Percentiles rank a stretch among this genome's conserved stretches.
phyloP scores from a whole-genome alignment of 1,140 invertebrate genomes.

The Magallana gigas region DNA sequence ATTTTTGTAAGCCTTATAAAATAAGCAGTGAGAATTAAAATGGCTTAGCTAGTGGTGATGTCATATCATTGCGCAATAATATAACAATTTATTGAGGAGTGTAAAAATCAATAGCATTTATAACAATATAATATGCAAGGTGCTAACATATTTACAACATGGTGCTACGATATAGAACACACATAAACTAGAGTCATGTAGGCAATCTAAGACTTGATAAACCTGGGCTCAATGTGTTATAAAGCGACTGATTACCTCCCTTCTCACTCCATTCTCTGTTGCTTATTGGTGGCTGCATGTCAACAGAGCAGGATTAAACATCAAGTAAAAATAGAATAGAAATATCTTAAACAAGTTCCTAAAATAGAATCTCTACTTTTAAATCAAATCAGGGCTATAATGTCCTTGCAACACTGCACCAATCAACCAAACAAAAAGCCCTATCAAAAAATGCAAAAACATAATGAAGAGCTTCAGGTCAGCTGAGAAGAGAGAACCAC shows the following conservation, averaged over 20 bases:
- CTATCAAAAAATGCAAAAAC: background rate
- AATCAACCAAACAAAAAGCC: background rate
- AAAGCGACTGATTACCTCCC: slow-evolving; percentile 20
- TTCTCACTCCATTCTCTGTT: slow-evolving; percentile 2
- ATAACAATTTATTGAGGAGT: too few species aligned
- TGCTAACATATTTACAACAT: background rate
- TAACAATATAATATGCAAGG: background rate
- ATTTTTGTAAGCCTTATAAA: too few species aligned
- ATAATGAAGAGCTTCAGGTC: background rate
- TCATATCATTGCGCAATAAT: background rate
- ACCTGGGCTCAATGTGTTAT: background rate
- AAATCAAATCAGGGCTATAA: too few species aligned
- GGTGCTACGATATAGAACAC: background rate
- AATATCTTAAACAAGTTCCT: too few species aligned
- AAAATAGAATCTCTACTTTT: too few species aligned
- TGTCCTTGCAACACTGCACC: too few species aligned
- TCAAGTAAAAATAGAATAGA: too few species aligned
- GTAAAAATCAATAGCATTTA: too few species aligned
- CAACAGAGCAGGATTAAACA: slow-evolving; percentile 5
- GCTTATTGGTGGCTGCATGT: slow-evolving; percentile 24
- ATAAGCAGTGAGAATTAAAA: too few species aligned
- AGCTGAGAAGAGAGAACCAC: background rate
- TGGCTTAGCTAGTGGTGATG: background rate
- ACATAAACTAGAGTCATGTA: background rate
- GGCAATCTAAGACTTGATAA: background rate